Evolutionary conservation across 2,888 invertebrate species (phyloP), one percentile per base, ranked within the genome.

Genomic region (Willowsia nigromaculata): DNA sequence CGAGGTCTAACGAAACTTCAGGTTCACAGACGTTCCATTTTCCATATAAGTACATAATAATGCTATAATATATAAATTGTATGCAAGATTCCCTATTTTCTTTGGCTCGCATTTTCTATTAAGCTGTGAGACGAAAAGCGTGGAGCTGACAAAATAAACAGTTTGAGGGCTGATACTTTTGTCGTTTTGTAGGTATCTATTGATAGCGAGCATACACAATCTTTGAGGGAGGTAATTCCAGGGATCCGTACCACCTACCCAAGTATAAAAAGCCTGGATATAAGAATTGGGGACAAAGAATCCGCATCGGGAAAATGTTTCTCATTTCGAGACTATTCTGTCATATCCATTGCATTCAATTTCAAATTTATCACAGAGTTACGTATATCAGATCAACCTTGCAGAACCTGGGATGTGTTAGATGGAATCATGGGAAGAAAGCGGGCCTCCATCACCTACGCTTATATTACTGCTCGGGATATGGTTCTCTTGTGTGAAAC

Each of bases 401-500:
- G 43, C 11, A 43, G 11, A 43, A 6, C 5, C 37, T 18, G 43
- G 43, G 43, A 43, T 9, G 43, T 43, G 4, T 43, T 43, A 43
- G 43, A 43, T 43, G 13, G 43, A 13, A 13, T 43, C 11, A 1
- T 43, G 43, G 43, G 43, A 18, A 78, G 71, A 62, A 80, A 53
- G 18, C 37, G 50, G 13, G 47, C 81, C 1, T 81, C 74, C 0
- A 18, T 89, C 0, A 85, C 85, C 7, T 81, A 85, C 25, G 89
- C 89, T 13, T 85, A 85, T 18, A 85, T 89, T 27, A 59, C 84
- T 9, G 59, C 50, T 0, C 81, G 85, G 30, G 89, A 89, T 18
- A 89, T 89, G 76, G 59, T 81, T 0, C 76, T 89, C 2, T 59
- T 90, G 0, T 84, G 84, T 47, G 88, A 86, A 11, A 71, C 53